A percentile compares a stretch with the other conserved stretches of the same genome.
Evolutionary conservation across 2,888 invertebrate species (phyloP).

Genomic region (Nemotelus pantherinus): DNA sequence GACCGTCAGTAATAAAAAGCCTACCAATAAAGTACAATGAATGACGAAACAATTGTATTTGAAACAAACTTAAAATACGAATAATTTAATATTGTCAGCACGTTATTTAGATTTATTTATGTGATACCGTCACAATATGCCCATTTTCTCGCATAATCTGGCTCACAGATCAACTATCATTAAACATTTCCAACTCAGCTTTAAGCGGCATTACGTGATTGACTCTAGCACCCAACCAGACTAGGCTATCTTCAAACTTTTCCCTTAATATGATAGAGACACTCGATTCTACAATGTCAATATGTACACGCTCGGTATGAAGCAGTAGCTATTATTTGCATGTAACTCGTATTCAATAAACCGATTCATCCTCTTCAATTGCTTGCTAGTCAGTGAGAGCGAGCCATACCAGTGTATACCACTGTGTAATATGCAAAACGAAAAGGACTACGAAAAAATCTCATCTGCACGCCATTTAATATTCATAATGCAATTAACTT

Average conservation of each 20-base stretch:
- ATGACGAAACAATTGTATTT: no score
- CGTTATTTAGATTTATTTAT: no score
- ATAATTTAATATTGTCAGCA: no score
- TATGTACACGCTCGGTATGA: constrained; percentile 25
- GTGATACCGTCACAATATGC: no score
- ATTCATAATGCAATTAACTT: constrained; percentile 44
- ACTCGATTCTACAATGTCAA: constrained; percentile 26
- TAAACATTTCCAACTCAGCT: no score
- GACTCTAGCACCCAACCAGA: no score
- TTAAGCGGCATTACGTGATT: no score
- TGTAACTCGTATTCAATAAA: constrained; percentile 42
- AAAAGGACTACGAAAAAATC: constrained; percentile 34
- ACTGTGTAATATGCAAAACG: background rate
- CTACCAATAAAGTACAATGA: no score
- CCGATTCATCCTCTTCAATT: constrained; percentile 40
- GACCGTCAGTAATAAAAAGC: no score
- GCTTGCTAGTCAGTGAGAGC: constrained; percentile 25
- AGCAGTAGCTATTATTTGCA: constrained; percentile 31
- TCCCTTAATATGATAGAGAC: constrained; percentile 14
- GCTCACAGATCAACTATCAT: no score
- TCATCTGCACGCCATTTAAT: constrained; percentile 28
- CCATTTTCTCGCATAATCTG: no score
- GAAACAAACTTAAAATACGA: no score
- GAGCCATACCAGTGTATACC: background rate
- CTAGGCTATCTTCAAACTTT: background rate